Conservation (phyloP, 2,888 invertebrate genomes). For the Ptilodon capucinus region DNA sequence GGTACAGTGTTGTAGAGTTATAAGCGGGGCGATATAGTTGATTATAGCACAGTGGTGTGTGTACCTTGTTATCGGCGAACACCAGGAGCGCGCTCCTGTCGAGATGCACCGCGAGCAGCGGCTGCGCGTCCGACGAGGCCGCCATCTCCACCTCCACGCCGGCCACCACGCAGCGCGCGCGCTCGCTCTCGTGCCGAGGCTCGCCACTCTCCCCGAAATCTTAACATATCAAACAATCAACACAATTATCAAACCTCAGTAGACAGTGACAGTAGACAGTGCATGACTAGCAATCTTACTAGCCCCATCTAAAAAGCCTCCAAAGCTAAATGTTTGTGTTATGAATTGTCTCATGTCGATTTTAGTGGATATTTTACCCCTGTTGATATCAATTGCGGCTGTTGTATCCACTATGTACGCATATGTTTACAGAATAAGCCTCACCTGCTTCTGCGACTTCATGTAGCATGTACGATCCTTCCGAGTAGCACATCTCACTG, state of each 20-base stretch:
- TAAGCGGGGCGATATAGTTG: no score
- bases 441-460: constrained; percentile 17
- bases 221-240: constrained; percentile 3
- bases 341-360: no score
- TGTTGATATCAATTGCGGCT: no score
- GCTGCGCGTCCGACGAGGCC: constrained; percentile 38
- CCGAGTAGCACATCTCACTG: constrained; percentile 1
- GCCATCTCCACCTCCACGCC: constrained; percentile 50
- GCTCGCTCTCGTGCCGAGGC: constrained; percentile 15
- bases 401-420: no score
- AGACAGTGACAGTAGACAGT: no score
- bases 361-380: no score
- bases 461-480: constrained; percentile 4
- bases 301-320: no score
- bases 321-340: no score
- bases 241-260: no score
- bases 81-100: constrained; percentile 47
- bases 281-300: no score
- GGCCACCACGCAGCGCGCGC: constrained; percentile 43
- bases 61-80: constrained; percentile 43
- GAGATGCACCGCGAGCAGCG: constrained; percentile 56
- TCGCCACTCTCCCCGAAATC: constrained; percentile 20
- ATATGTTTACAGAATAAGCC: no score
- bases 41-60: background rate
- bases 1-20: no score